These are phyloP conservation scores for Proales similis DNA, from an alignment of 1,140 invertebrate genomes.

Conservation along the genomic window DNA sequence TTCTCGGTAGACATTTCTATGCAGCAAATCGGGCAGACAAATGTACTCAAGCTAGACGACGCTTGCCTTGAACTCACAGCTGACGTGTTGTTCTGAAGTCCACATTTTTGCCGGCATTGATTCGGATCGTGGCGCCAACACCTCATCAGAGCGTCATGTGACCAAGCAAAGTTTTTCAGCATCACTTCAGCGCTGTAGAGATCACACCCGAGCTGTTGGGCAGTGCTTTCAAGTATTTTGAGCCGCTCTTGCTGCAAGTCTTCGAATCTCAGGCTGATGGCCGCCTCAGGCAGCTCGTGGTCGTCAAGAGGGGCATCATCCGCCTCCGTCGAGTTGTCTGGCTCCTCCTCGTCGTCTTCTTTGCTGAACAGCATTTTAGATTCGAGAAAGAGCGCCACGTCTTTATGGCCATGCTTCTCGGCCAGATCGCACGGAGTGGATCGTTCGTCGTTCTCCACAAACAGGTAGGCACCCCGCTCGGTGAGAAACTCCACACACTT, in stretches of 20 bases:
- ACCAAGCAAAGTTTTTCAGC: conserved; percentile 66
- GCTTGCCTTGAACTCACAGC: conserved; percentile 46
- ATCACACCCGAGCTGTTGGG: conserved; percentile 67
- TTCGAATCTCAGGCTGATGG: conserved; percentile 62
- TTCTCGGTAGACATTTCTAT: too few species aligned
- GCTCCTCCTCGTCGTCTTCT: conserved; percentile 47
- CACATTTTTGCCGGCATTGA: conserved; percentile 62
- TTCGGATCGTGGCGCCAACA: conserved; percentile 65
- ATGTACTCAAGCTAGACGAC: conserved; percentile 42
- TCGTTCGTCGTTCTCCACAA: conserved; percentile 61
- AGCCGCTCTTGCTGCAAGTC: conserved; percentile 70
- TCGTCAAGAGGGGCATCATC: conserved; percentile 36
- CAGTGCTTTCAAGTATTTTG: conserved; percentile 65
- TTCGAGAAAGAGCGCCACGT: conserved; percentile 62
- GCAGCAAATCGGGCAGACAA: too few species aligned
- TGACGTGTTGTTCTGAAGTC: conserved; percentile 60
- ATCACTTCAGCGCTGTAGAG: conserved; percentile 67
- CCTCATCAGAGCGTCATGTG: conserved; percentile 62
- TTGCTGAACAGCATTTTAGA: conserved; percentile 63
- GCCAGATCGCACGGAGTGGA: conserved; percentile 63
- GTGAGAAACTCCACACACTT: conserved; percentile 61
- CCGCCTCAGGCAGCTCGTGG: conserved; percentile 52
- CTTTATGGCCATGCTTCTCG: conserved; percentile 58
- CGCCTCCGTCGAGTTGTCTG: conserved; percentile 7
- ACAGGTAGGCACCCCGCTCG: conserved; percentile 59